phyloP scores from a whole-genome alignment of 1,140 invertebrate species.

The Listronotus bonariensis region DNA sequence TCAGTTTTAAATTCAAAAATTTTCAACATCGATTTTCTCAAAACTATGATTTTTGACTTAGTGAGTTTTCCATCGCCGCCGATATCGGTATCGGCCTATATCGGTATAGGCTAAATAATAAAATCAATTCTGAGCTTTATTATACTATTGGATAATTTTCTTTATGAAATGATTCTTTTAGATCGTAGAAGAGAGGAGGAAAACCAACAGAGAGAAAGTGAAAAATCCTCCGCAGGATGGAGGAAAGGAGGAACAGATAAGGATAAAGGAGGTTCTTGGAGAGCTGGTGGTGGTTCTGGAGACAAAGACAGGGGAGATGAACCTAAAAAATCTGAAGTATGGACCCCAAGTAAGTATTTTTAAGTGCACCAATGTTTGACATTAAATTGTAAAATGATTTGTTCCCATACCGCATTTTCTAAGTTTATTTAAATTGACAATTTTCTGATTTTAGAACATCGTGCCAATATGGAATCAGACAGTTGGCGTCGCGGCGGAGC shows the following conservation, averaged over 20 bases:
- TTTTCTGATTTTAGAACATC: constrained; percentile 8
- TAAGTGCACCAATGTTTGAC: background rate
- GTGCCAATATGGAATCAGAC: constrained; percentile 4
- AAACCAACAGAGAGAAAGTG: constrained; percentile 18
- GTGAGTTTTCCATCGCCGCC: too few species aligned
- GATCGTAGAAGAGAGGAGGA: constrained; percentile 20
- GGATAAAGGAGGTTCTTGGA: constrained; percentile 25
- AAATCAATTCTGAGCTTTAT: background rate
- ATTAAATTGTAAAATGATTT: background rate
- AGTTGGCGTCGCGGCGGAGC: constrained; percentile 6
- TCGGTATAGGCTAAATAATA: background rate
- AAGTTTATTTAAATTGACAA: background rate
- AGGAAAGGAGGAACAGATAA: constrained; percentile 11
- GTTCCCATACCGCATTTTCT: background rate
- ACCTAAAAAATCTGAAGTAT: constrained; percentile 18
- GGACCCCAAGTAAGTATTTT: constrained; percentile 17
- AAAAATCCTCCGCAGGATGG: constrained; percentile 15
- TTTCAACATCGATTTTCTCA: too few species aligned
- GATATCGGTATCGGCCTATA: background rate
- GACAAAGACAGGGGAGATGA: constrained; percentile 19
- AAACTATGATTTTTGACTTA: too few species aligned
- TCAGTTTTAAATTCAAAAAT: too few species aligned
- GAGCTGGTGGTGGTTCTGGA: constrained; percentile 16
- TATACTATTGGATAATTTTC: background rate
- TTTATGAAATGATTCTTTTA: constrained; percentile 1